Conservation (phyloP, 2,888 invertebrate species). For the Meandrusa payeni region DNA sequence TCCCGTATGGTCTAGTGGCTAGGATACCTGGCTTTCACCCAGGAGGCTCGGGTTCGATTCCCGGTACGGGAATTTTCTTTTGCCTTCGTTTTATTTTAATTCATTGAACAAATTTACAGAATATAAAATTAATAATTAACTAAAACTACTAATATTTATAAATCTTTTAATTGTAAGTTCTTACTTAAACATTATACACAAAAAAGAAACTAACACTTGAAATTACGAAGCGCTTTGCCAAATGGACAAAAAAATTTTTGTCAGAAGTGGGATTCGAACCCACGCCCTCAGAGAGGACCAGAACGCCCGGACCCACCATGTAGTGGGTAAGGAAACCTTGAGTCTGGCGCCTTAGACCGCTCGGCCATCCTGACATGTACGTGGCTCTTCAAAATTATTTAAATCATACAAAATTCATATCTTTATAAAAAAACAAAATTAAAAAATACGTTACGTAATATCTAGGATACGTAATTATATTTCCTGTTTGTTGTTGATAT, state of each 20-base stretch:
- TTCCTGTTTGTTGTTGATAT: too few relatives aligned
- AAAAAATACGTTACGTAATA: too few relatives aligned
- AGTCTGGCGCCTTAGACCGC: constrained; percentile 73
- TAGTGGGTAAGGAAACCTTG: constrained; percentile 82
- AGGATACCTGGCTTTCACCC: constrained; percentile 86
- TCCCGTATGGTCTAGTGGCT: constrained; percentile 82
- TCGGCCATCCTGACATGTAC: constrained; percentile 89
- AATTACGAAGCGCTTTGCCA: too few relatives aligned
- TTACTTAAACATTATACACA: too few relatives aligned
- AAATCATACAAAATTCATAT: too few relatives aligned
- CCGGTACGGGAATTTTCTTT: constrained; percentile 63
- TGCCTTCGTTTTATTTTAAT: neutral
- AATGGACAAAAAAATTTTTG: constrained; percentile 60
- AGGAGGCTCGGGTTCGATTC: constrained; percentile 87
- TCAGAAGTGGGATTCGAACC: constrained; percentile 92
- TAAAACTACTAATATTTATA: too few relatives aligned
- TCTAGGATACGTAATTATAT: too few relatives aligned
- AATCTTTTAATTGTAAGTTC: too few relatives aligned
- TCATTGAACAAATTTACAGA: too few relatives aligned
- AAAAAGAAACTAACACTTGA: too few relatives aligned
- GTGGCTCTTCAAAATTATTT: constrained; percentile 34
- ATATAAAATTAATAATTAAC: too few relatives aligned
- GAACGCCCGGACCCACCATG: constrained; percentile 84
- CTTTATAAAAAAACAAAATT: too few relatives aligned
- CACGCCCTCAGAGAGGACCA: constrained; percentile 91